These are phyloP conservation scores for Oryzias sinensis DNA, from an alignment of 2,797 vertebrate genomes.

Conservation along the genomic window DNA sequence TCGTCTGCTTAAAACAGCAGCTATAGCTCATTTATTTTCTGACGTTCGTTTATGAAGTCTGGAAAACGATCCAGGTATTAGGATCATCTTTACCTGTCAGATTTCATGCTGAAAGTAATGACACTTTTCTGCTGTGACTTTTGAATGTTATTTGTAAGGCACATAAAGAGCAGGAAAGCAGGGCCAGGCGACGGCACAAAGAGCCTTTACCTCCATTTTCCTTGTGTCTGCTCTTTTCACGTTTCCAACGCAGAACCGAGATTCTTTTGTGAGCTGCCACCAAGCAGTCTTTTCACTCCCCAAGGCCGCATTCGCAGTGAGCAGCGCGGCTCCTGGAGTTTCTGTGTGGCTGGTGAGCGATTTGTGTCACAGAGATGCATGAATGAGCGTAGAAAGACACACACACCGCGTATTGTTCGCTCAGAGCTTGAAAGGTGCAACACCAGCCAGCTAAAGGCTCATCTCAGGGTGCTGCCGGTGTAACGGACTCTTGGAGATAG, in stretches of 20 bases:
- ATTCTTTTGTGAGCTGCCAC: slow-evolving; percentile 57
- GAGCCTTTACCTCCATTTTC: slow-evolving; percentile 39
- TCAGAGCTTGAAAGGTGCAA: slow-evolving; percentile 45
- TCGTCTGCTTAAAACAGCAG: no score
- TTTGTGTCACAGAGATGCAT: slow-evolving; percentile 32
- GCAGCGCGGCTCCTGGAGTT: slow-evolving; percentile 15
- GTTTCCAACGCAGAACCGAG: slow-evolving; percentile 25
- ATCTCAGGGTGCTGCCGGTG: slow-evolving; percentile 66
- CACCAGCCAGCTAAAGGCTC: slow-evolving; percentile 44
- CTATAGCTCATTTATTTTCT: no score
- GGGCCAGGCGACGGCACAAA: slow-evolving; percentile 24
- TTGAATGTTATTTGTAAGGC: slow-evolving; percentile 22
- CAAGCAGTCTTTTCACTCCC: slow-evolving; percentile 51
- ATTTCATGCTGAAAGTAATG: slow-evolving; percentile 5
- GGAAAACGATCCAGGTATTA: neutral
- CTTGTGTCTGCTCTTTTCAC: slow-evolving; percentile 36
- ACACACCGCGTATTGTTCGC: slow-evolving; percentile 34
- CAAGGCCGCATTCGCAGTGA: slow-evolving; percentile 62
- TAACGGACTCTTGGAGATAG: slow-evolving; percentile 74
- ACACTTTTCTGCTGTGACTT: slow-evolving; percentile 13
- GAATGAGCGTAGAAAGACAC: slow-evolving; percentile 62
- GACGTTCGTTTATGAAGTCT: no score
- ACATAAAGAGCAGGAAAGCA: slow-evolving; percentile 27
- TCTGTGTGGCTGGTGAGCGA: slow-evolving; percentile 29
- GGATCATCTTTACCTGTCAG: neutral